phyloP scores from a whole-genome alignment of 2,888 invertebrate species.

The Zonitis immaculata region DNA sequence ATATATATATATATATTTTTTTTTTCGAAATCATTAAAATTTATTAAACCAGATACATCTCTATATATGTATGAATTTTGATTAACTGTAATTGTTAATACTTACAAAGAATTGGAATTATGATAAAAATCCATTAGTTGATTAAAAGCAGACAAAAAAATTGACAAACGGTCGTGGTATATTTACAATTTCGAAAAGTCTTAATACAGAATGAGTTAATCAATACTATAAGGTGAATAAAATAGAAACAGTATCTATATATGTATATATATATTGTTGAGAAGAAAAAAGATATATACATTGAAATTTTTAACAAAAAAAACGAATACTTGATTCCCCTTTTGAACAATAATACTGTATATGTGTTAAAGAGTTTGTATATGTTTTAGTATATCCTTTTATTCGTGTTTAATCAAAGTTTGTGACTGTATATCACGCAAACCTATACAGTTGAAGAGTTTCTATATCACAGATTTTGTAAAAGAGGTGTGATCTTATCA shows the following conservation, averaged over 20 bases:
- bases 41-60: background rate
- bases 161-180: background rate
- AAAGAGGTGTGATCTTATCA: slow-evolving; percentile 27
- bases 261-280: background rate
- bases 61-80: background rate
- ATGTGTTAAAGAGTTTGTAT: slow-evolving; percentile 17
- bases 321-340: slow-evolving; percentile 26
- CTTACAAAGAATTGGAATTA: background rate
- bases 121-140: background rate
- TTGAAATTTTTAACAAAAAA: slow-evolving; percentile 19
- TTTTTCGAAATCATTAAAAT: background rate
- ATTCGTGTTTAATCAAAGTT: slow-evolving; percentile 36
- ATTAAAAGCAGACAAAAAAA: background rate
- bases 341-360: slow-evolving; percentile 8
- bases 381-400: slow-evolving; percentile 27
- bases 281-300: slow-evolving; percentile 4
- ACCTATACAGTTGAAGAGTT: slow-evolving; percentile 13
- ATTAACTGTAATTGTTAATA: background rate
- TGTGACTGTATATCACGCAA: slow-evolving; percentile 31
- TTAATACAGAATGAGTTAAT: background rate
- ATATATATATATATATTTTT: too few species aligned
- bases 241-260: background rate
- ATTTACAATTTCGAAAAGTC: background rate
- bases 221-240: background rate
- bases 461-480: slow-evolving; percentile 13